Evolutionary conservation across 2,113 vertebrate species (phyloP).

Genomic region (Cyphomyrus discorhynchus): DNA sequence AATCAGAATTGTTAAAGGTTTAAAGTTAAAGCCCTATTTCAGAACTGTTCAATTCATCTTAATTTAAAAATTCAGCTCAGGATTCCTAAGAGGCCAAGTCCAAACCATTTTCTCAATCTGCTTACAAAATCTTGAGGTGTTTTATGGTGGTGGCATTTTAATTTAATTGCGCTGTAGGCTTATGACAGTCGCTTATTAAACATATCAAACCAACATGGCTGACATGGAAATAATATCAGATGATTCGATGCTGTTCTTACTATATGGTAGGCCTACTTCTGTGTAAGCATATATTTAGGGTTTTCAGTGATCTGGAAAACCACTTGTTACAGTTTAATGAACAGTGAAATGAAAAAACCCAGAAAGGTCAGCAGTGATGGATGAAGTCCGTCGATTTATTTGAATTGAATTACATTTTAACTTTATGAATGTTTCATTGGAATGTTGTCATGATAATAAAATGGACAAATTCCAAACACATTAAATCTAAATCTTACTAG

Average conservation of each 20-base stretch:
- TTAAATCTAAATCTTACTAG: background rate
- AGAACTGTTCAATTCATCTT: background rate
- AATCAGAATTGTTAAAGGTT: background rate
- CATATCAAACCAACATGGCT: background rate
- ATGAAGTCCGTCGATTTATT: background rate
- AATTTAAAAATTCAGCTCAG: background rate
- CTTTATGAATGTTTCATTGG: background rate
- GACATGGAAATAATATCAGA: background rate
- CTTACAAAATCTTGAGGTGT: background rate
- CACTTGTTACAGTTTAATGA: background rate
- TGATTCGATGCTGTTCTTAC: background rate
- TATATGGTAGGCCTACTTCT: background rate
- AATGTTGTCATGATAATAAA: background rate
- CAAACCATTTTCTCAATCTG: background rate
- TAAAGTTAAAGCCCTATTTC: background rate
- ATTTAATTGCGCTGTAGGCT: background rate
- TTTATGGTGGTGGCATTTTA: background rate
- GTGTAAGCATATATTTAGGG: background rate
- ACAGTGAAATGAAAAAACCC: background rate
- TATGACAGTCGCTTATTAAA: background rate
- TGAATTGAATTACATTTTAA: background rate
- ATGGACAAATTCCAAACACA: background rate
- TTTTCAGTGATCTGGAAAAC: background rate
- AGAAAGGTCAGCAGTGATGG: background rate
- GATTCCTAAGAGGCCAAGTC: background rate